Base-by-base conservation (phyloP, 2,888 invertebrate species). In the Halictus ligatus region DNA sequence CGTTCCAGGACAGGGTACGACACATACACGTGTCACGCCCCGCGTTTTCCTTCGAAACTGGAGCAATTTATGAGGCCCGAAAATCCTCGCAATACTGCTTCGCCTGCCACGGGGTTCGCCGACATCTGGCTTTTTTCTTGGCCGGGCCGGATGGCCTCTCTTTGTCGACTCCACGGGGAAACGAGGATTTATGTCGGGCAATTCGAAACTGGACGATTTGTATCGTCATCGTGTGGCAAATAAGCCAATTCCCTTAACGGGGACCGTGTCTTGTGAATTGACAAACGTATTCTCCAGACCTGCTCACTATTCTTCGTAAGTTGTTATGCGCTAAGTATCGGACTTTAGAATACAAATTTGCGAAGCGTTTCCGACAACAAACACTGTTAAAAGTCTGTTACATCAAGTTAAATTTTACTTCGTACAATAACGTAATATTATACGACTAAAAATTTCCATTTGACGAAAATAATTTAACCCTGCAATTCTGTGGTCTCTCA, bases 11-110 rank as follows among this genome's bases (percentile, higher is more conserved):
- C 54, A 29, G 7, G 77, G 69, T 40, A 81, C 81, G 35, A 83
- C 89, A 91, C 94, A n/a, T 54, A 54, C 54, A 54, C 54, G 94
- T 92, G 92, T 92, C 90, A 84, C 89, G 85, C 88, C 83, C 88
- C 83, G 83, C 85, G 91, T 88, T 93, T 92, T 91, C 90, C 90
- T 92, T 90, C 89, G 88, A 92, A 67, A 94, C 91, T 94, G 85
- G 94, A 92, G 94, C 94, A 95, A 94, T 94, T 95, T 94, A 94
- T 93, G 94, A 91, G 91, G 83, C 87, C 84, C 85, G 69, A 79
- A 85, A 91, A 92, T 91, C 89, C 89, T 88, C 81, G 92, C 92
- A 92, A 94, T 92, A 92, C 91, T 29, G n/a, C 54, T 10, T 15
- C 29, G 15, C 21, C 8, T 7, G 21, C 54, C 89, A 90, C 86